These are phyloP conservation scores for Aix galericulata DNA, from an alignment of 2,113 vertebrate genomes.

Conservation along the genomic window DNA sequence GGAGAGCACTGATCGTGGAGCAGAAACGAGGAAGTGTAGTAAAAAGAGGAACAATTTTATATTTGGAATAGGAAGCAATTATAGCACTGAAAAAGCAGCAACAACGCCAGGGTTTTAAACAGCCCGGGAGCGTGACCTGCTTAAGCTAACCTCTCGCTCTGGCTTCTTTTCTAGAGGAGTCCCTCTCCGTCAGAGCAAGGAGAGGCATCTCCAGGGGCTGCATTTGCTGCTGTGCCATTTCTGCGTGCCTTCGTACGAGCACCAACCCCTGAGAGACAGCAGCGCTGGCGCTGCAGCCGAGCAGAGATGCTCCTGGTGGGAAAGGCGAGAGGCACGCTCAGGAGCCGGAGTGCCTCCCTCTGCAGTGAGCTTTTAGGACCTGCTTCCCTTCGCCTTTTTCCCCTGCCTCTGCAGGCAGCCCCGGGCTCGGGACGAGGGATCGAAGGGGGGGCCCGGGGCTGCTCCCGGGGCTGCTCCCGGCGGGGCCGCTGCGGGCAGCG, in stretches of 20 bases:
- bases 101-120: background rate
- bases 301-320: background rate
- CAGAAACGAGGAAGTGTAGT: background rate
- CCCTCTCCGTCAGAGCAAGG: background rate
- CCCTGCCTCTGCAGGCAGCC: too few species aligned
- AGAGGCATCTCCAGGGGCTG: background rate
- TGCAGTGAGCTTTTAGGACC: too few species aligned
- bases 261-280: background rate
- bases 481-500: too few species aligned
- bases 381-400: too few species aligned
- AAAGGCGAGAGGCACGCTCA: too few species aligned
- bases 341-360: too few species aligned
- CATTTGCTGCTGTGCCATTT: background rate
- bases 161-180: background rate
- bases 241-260: fast-evolving
- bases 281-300: background rate
- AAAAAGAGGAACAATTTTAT: background rate
- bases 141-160: background rate
- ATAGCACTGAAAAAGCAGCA: background rate
- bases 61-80: too few species aligned
- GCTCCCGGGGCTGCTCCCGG: too few species aligned
- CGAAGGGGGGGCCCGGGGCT: too few species aligned
- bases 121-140: background rate
- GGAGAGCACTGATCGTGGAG: background rate
- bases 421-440: too few species aligned